Evolutionary conservation across 2,888 invertebrate species (phyloP).

Genomic region (Hirtodrosophila cameraria): DNA sequence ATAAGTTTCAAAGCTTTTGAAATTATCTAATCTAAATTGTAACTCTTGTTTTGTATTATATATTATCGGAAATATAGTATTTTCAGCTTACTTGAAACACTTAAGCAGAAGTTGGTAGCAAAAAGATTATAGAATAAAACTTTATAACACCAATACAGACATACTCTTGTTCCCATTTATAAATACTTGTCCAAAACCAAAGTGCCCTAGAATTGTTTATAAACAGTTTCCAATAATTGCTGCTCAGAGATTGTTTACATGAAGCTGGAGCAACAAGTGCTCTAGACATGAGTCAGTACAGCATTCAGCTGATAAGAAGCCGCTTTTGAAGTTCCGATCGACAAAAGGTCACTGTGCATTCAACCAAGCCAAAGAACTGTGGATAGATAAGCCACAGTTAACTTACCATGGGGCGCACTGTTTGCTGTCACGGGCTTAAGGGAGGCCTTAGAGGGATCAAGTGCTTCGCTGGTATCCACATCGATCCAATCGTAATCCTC

Average conservation of each 20-base stretch:
- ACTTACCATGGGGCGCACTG: constrained; percentile 54
- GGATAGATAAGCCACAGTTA: constrained; percentile 50
- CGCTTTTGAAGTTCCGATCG: constrained; percentile 35
- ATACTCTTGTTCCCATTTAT: no score
- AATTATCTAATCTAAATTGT: no score
- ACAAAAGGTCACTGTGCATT: constrained; percentile 32
- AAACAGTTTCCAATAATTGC: constrained; percentile 4
- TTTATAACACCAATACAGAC: no score
- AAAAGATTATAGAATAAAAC: no score
- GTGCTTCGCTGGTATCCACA: constrained; percentile 46
- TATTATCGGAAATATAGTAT: no score
- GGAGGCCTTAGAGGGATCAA: constrained; percentile 23
- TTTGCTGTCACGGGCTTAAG: constrained; percentile 23
- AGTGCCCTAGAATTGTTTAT: constrained; percentile 16
- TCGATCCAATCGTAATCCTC: constrained; percentile 65
- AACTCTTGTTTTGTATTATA: no score
- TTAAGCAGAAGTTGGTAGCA: no score
- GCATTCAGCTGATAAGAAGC: constrained; percentile 38
- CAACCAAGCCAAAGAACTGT: background rate
- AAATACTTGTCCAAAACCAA: no score
- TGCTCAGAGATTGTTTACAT: constrained; percentile 8
- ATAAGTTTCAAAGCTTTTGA: no score
- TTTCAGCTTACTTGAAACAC: no score
- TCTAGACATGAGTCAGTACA: constrained; percentile 23
- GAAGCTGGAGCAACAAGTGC: constrained; percentile 26